phyloP scores from a whole-genome alignment of 2,888 invertebrate genomes.

The Heliconius erato region DNA sequence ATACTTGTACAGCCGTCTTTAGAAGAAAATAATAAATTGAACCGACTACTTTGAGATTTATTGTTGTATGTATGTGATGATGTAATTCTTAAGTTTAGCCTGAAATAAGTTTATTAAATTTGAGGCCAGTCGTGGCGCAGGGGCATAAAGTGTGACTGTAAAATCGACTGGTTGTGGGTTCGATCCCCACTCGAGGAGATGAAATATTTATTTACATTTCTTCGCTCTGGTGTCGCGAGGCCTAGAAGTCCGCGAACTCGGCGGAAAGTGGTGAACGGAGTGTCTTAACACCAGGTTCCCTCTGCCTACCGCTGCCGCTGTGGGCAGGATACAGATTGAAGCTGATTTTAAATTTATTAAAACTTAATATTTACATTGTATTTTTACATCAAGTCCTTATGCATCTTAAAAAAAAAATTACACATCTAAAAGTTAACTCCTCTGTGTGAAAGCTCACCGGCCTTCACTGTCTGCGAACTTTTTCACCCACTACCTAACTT shows the following conservation, averaged over 20 bases:
- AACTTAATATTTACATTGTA: neutral
- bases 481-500: constrained; percentile 36
- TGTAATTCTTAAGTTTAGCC: neutral
- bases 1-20: neutral
- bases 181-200: too few species aligned
- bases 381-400: neutral
- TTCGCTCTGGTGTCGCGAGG: too few species aligned
- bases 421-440: neutral
- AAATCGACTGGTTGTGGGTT: too few species aligned
- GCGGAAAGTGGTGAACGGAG: too few species aligned
- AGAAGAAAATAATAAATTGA: neutral
- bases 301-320: too few species aligned
- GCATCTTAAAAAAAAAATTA: neutral
- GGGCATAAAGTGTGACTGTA: too few species aligned
- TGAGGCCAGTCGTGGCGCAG: too few species aligned
- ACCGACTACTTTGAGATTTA: neutral
- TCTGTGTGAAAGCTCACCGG: constrained; percentile 21
- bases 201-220: too few species aligned
- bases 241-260: too few species aligned
- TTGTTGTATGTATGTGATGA: neutral
- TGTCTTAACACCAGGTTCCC: too few species aligned
- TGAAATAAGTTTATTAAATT: neutral
- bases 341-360: too few species aligned
- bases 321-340: too few species aligned
- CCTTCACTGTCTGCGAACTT: constrained; percentile 32